phyloP scores from a whole-genome alignment of 1,140 invertebrate species.

The Hormaphis cornu region DNA sequence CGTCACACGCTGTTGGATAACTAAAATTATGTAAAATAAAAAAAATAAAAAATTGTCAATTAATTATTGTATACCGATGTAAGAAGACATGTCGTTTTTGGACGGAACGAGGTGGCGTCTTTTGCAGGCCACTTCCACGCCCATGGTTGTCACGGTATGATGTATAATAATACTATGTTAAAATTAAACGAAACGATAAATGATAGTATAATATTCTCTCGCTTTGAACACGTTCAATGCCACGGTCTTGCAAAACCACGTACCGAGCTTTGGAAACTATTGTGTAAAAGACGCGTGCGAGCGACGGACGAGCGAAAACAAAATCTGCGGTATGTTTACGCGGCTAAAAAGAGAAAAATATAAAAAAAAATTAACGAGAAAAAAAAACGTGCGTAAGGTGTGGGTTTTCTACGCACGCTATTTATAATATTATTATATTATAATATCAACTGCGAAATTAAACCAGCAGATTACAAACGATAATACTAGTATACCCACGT shows the following conservation, averaged over 20 bases:
- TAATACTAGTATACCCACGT: background rate
- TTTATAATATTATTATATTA: no score
- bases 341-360: no score
- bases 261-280: background rate
- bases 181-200: no score
- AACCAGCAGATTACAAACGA: constrained; percentile 10
- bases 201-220: no score
- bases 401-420: background rate
- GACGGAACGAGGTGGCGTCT: background rate
- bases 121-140: background rate
- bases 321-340: background rate
- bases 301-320: background rate
- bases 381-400: background rate
- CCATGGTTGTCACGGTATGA: no score
- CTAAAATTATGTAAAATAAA: no score
- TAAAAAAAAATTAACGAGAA: no score
- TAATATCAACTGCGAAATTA: background rate
- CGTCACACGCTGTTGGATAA: no score
- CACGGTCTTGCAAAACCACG: background rate
- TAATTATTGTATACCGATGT: constrained; percentile 15
- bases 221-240: constrained; percentile 8
- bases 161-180: no score
- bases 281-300: background rate
- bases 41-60: background rate
- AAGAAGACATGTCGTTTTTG: constrained; percentile 4